These are phyloP conservation scores for Triplophysa tibetana DNA, from an alignment of 2,113 vertebrate species.

Conservation along the genomic window DNA sequence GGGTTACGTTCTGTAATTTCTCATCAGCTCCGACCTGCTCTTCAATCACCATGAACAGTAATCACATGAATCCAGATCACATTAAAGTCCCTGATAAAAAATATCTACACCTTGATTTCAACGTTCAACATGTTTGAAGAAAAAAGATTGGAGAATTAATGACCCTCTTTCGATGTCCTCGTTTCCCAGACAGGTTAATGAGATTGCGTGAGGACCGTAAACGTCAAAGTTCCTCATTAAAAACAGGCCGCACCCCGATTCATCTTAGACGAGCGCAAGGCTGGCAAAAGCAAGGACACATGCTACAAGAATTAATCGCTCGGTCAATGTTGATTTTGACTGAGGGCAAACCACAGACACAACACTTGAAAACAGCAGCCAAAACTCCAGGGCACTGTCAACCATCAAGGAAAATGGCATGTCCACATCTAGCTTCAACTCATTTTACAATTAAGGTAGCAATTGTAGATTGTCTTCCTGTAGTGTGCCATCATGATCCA, in stretches of 20 bases:
- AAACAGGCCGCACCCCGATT: slow-evolving; percentile 19
- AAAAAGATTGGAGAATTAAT: slow-evolving; percentile 36
- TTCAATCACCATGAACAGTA: background rate
- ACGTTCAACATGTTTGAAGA: slow-evolving; percentile 23
- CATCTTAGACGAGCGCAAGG: slow-evolving; percentile 35
- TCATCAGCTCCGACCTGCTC: background rate
- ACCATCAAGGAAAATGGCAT: background rate
- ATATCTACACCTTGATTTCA: background rate
- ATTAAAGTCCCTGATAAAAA: background rate
- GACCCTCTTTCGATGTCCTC: slow-evolving; percentile 32
- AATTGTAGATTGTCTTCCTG: background rate
- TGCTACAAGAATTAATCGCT: slow-evolving; percentile 42
- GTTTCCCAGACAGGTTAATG: slow-evolving; percentile 48
- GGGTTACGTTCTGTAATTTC: background rate
- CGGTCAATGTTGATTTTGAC: slow-evolving; percentile 32
- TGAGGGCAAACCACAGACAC: slow-evolving; percentile 37
- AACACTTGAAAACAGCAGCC: background rate
- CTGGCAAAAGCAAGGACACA: slow-evolving; percentile 45
- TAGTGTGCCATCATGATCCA: no score
- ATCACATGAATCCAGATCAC: slow-evolving; percentile 35
- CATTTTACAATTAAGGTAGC: background rate
- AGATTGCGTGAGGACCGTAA: slow-evolving; percentile 48
- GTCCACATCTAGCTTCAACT: background rate
- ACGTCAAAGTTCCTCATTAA: slow-evolving; percentile 44
- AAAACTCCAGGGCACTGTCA: background rate